A percentile compares a stretch with the other conserved stretches of the same genome.
These are phyloP conservation scores for Ardeotis arabs DNA, from an alignment of 2,113 vertebrate genomes.

Conservation along the genomic window DNA sequence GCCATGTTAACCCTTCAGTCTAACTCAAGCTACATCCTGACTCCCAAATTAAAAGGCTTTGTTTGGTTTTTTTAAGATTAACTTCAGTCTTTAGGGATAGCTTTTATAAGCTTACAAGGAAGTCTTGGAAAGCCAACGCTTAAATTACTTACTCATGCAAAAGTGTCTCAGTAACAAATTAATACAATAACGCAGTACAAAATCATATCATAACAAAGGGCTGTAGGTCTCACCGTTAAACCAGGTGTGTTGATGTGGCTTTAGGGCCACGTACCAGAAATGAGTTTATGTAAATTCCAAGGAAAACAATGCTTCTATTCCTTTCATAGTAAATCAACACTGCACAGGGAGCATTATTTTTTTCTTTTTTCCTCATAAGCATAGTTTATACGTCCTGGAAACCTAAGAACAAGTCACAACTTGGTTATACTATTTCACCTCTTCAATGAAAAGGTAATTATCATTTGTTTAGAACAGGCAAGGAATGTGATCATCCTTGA, in stretches of 20 bases:
- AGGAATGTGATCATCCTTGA: not conserved
- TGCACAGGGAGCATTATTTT: not conserved
- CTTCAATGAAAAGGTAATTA: not conserved
- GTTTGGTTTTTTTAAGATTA: not conserved
- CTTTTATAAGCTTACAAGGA: not conserved
- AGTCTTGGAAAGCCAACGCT: not conserved
- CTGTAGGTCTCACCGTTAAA: not conserved
- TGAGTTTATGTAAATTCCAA: not conserved
- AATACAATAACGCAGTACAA: not conserved
- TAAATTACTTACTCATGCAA: not conserved
- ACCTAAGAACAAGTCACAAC: not conserved
- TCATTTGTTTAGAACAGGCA: not conserved
- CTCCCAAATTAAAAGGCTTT: not conserved
- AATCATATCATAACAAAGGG: accelerated
- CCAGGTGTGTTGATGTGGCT: not conserved
- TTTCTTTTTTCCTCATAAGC: not conserved
- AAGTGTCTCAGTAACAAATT: not conserved
- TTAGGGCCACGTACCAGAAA: not conserved
- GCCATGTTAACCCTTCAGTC: not conserved
- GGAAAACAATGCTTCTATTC: not conserved
- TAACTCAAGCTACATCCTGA: not conserved
- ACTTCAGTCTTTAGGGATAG: not conserved
- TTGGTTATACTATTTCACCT: not conserved
- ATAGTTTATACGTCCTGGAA: not conserved
- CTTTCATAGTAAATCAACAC: not conserved